A percentile compares a stretch with the other conserved stretches of the same genome.
These are phyloP conservation scores for Loxodonta africana DNA, from an alignment of 2,113 vertebrate species.

Conservation along the genomic window DNA sequence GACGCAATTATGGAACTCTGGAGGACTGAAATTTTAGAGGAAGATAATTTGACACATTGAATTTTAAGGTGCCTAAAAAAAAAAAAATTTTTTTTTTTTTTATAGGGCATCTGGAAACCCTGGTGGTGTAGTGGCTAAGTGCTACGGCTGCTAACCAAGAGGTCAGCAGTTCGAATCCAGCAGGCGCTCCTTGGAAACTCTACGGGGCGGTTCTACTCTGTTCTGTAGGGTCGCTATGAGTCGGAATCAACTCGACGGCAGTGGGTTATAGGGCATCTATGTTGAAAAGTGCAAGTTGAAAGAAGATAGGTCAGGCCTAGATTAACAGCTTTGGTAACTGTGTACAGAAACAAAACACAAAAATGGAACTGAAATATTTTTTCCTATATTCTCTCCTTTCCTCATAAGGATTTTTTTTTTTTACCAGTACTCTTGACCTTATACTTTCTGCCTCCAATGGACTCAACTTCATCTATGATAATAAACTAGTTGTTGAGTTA, in stretches of 20 bases:
- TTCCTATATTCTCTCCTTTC: neutral
- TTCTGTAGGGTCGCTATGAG: too few species aligned
- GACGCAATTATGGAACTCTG: neutral
- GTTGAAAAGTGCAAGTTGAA: neutral
- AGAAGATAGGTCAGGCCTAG: neutral
- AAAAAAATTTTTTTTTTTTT: too few species aligned
- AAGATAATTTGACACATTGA: constrained; percentile 37
- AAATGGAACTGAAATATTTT: neutral
- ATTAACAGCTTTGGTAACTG: neutral
- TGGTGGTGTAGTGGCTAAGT: too few species aligned
- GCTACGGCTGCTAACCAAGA: too few species aligned
- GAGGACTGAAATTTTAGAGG: neutral
- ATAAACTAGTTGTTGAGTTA: neutral
- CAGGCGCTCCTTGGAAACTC: too few species aligned
- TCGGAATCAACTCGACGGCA: too few species aligned
- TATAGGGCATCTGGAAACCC: too few species aligned
- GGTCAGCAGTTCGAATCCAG: too few species aligned
- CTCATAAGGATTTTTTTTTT: neutral
- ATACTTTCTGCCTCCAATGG: neutral
- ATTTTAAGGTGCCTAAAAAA: neutral
- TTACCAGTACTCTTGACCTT: neutral
- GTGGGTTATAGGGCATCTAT: neutral
- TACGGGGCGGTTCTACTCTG: too few species aligned
- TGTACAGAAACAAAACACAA: neutral
- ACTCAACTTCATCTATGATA: neutral